Evolutionary conservation across 1,140 invertebrate species (phyloP).

Genomic region (Drosophila azteca): DNA sequence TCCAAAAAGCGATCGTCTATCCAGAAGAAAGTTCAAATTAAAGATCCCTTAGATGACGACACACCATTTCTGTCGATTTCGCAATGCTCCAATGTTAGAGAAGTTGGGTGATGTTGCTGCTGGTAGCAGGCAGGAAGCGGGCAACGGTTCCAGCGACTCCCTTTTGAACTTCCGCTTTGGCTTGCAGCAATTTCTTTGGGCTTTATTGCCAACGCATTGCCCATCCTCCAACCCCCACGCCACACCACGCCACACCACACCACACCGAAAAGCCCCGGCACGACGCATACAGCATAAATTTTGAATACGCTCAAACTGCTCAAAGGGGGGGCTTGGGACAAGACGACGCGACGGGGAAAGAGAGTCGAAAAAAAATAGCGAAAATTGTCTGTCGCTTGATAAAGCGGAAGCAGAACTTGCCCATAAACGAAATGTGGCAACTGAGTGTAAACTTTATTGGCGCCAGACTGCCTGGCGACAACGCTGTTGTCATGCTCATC

Average conservation of each 20-base stretch:
- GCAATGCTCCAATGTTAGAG: slow-evolving; percentile 3
- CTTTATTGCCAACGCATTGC: slow-evolving; percentile 62
- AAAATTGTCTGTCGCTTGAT: slow-evolving; percentile 82
- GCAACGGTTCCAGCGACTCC: slow-evolving; percentile 71
- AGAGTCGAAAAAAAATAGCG: slow-evolving; percentile 63
- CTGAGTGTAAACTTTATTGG: slow-evolving; percentile 83
- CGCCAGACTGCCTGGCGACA: slow-evolving; percentile 80
- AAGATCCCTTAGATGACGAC: background rate
- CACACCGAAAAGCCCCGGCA: slow-evolving; percentile 43
- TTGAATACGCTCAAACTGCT: slow-evolving; percentile 68
- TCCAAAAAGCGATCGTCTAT: no score
- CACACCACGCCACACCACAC: background rate
- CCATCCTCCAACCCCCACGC: background rate
- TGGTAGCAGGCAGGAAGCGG: slow-evolving; percentile 70
- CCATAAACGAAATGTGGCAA: slow-evolving; percentile 82
- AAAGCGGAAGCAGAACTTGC: slow-evolving; percentile 81
- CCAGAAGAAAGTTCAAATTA: background rate
- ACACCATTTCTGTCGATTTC: background rate
- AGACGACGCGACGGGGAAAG: background rate
- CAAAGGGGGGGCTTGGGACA: background rate
- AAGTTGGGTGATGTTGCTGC: slow-evolving; percentile 25
- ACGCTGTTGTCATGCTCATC: slow-evolving; percentile 55
- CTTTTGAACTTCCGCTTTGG: slow-evolving; percentile 78
- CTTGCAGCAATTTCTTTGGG: slow-evolving; percentile 79
- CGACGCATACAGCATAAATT: slow-evolving; percentile 81